Evolutionary conservation across 2,797 vertebrate genomes (phyloP).

Genomic region (Malacoctenus gilli): DNA sequence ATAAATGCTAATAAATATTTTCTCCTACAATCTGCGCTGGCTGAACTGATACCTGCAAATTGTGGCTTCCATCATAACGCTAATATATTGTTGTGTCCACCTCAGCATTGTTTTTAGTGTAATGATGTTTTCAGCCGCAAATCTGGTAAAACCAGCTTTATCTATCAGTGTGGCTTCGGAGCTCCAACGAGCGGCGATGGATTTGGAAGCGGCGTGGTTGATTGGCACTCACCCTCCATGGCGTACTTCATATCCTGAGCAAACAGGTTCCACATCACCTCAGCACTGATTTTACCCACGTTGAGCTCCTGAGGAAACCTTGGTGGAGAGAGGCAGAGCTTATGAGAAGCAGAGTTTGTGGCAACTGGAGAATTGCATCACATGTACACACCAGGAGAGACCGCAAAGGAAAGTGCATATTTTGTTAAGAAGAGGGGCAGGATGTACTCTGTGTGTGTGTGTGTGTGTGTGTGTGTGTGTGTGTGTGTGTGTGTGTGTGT

Average conservation of each 20-base stretch:
- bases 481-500: constrained; percentile 5
- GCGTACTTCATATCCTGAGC: constrained; percentile 99
- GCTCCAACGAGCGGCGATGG: no score
- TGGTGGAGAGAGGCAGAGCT: constrained; percentile 14
- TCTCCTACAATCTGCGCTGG: no score
- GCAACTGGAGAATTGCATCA: not conserved
- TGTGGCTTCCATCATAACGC: not conserved
- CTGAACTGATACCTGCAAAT: not conserved
- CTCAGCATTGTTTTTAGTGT: no score
- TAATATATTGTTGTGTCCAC: no score
- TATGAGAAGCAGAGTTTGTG: not conserved
- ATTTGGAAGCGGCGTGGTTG: not conserved
- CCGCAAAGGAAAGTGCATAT: not conserved
- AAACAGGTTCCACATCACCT: constrained; percentile 99
- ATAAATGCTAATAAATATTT: not conserved
- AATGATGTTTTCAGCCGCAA: no score
- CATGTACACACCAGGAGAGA: not conserved
- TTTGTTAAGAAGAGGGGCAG: no score
- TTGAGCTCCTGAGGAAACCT: constrained; percentile 99
- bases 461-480: constrained; percentile 8
- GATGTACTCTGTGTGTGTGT: constrained; percentile 6
- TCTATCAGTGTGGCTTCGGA: no score
- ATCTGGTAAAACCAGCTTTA: no score
- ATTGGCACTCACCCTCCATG: constrained; percentile 91
- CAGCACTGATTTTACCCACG: constrained; percentile 97